Base-by-base conservation (phyloP, 2,888 invertebrate species). In the Zele albiditarsus region DNA sequence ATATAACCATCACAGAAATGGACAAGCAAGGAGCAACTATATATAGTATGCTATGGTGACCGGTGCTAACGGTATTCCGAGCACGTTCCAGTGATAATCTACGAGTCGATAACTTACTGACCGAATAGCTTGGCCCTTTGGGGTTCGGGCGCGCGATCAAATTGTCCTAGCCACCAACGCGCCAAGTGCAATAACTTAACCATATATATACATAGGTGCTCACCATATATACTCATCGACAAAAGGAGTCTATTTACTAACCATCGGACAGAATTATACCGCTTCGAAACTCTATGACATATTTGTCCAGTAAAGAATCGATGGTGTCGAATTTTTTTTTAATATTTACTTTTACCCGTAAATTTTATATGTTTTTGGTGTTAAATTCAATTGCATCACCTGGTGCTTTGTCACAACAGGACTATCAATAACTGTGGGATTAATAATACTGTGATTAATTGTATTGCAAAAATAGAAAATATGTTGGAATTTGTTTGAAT, bases 21-120 rank as follows among this genome's bases (percentile, higher is more conserved):
- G 77, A 78, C 75, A 72, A 69, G 65, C 72, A 63, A 75, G 73
- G 75, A 72, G 63, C 65, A 46, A 31, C 63, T 57, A 49, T 65
- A 70, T 74, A 75, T 70, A 42, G 58, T 73, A 69, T 73, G 60
- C 69, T 53, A 53, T 53, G 53, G 65, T 69, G 73, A 60, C 68
- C 77, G 53, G 58, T 38, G 73, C 63, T 77, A 77, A 77, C 73
- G 74, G 75, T 78, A 79, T 80, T 79, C 79, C 65, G 71, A 75
- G 78, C 80, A 80, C 80, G 80, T 80, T 70, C 75, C 72, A 58
- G 66, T 74, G 78, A 80, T 80, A 80, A 80, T 80, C 80, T 80
- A 79, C 79, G 78, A 80, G 80, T 79, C 80, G 80, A 80, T 80
- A 80, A 79, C 80, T 80, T 80, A 80, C 79, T 79, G 75, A 66